phyloP scores from a whole-genome alignment of 2,797 vertebrate genomes.

The Nothura maculosa region DNA sequence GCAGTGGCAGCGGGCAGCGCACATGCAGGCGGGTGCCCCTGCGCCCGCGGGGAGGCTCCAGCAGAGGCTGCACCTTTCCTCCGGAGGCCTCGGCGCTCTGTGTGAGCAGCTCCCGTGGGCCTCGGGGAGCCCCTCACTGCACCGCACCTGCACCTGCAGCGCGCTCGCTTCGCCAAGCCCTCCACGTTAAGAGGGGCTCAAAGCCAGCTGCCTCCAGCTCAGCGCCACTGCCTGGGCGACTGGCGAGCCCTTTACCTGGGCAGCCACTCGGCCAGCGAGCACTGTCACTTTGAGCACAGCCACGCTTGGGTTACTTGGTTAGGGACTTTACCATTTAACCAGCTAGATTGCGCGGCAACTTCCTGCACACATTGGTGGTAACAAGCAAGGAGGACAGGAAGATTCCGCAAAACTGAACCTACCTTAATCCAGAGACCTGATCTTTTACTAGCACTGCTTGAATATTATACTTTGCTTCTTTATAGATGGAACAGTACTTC shows the following conservation, averaged over 20 bases:
- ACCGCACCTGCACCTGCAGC: too few relatives aligned
- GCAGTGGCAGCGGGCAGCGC: too few relatives aligned
- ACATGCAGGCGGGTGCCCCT: too few relatives aligned
- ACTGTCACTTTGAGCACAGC: background rate
- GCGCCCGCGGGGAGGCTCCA: too few relatives aligned
- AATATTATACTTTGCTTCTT: background rate
- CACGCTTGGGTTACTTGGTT: background rate
- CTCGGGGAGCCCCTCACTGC: background rate
- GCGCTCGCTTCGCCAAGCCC: background rate
- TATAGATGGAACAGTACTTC: background rate
- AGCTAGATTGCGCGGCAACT: background rate
- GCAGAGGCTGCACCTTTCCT: too few relatives aligned
- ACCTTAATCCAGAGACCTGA: background rate
- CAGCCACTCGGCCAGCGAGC: background rate
- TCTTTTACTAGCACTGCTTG: background rate
- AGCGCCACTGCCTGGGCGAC: too few relatives aligned
- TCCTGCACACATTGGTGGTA: background rate
- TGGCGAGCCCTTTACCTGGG: background rate
- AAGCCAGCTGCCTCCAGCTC: background rate
- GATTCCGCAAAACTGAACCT: background rate
- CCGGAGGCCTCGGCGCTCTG: too few relatives aligned
- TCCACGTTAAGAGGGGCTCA: background rate
- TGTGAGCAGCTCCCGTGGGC: fast-evolving
- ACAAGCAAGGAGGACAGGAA: background rate
- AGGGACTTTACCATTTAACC: background rate